These are phyloP conservation scores for Hippotragus niger DNA, from an alignment of 2,113 vertebrate genomes.

Conservation along the genomic window DNA sequence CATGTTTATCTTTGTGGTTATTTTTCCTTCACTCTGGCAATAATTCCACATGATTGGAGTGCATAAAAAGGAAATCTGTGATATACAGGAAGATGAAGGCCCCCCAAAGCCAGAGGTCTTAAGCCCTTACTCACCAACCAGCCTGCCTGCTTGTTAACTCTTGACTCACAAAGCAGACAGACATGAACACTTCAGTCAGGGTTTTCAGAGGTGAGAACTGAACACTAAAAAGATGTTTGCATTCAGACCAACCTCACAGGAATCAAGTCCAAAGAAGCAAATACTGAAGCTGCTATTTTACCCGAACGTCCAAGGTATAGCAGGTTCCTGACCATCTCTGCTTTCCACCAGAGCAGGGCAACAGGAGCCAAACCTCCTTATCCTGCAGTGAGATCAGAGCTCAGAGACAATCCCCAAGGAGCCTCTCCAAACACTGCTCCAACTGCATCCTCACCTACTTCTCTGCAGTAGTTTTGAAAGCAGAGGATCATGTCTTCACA, in stretches of 20 bases:
- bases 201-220: background rate
- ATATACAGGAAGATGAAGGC: background rate
- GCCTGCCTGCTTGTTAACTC: background rate
- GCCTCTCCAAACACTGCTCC: rapidly evolving
- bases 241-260: background rate
- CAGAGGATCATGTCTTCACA: background rate
- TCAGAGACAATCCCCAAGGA: background rate
- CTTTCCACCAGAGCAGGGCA: rapidly evolving
- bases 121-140: background rate
- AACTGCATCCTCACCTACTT: background rate
- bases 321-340: background rate
- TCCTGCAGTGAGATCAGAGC: rapidly evolving
- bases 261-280: background rate
- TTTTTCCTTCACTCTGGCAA: background rate
- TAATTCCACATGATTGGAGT: background rate
- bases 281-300: background rate
- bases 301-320: background rate
- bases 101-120: background rate
- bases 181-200: background rate
- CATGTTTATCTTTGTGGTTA: background rate
- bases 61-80: background rate
- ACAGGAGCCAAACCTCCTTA: rapidly evolving
- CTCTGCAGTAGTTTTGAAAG: background rate
- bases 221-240: background rate
- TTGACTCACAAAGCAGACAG: background rate